Evolutionary conservation across 2,113 vertebrate species (phyloP).

Genomic region (Elaphurus davidianus): DNA sequence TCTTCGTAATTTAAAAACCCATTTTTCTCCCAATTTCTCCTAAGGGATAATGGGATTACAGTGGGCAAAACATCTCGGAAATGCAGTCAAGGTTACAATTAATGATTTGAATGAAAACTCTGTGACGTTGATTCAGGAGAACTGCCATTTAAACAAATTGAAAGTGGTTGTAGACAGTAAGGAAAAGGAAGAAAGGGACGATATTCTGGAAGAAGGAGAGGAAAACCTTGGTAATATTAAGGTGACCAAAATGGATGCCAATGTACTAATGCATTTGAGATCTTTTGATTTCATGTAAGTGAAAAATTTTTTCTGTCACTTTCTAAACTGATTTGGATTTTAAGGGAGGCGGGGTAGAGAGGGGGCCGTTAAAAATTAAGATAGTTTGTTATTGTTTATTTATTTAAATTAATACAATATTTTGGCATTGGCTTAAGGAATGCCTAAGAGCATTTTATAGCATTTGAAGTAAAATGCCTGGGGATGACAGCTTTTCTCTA

Average conservation of each 20-base stretch:
- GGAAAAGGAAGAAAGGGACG: constrained; percentile 76
- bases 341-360: neutral
- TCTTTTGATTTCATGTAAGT: constrained; percentile 98
- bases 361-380: neutral
- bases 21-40: constrained; percentile 52
- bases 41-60: constrained; percentile 98
- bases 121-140: constrained; percentile 93
- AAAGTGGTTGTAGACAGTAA: constrained; percentile 81
- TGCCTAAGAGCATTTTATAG: neutral
- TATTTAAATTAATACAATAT: neutral
- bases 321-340: neutral
- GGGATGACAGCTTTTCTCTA: neutral
- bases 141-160: constrained; percentile 95
- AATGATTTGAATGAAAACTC: constrained; percentile 95
- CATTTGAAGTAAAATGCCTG: constrained; percentile 28
- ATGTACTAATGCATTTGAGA: constrained; percentile 97
- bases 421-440: neutral
- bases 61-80: constrained; percentile 95
- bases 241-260: constrained; percentile 96
- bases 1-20: constrained; percentile 18
- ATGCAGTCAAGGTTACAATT: constrained; percentile 92
- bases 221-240: constrained; percentile 85
- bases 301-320: neutral
- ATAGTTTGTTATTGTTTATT: neutral
- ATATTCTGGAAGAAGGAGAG: constrained; percentile 72